Evolutionary conservation across 2,888 invertebrate genomes (phyloP).

Genomic region (Nezara viridula): DNA sequence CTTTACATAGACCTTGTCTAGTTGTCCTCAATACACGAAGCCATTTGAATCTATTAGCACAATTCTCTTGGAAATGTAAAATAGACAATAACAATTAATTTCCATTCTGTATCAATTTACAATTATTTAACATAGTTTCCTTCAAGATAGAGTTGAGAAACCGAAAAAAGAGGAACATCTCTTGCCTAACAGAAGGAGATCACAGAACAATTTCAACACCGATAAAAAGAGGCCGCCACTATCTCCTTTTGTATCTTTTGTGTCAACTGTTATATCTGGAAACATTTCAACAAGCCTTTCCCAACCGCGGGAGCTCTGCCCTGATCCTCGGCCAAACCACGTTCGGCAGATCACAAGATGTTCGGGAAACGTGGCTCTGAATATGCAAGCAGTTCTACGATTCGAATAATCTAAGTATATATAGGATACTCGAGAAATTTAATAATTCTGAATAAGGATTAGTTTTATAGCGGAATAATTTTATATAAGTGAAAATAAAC

Average conservation of each 20-base stretch:
- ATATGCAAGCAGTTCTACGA: not conserved
- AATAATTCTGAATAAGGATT: not conserved
- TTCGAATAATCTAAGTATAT: not conserved
- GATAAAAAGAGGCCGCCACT: slow-evolving; percentile 5
- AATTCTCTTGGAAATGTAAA: not conserved
- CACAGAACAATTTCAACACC: not conserved
- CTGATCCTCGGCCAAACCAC: not conserved
- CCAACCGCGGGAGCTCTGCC: not conserved
- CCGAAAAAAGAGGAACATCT: slow-evolving; percentile 1
- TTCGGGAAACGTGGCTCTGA: not conserved
- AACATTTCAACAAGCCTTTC: slow-evolving; percentile 11
- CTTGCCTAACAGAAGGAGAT: not conserved
- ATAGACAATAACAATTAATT: not conserved
- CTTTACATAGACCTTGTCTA: not conserved
- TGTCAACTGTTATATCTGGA: slow-evolving; percentile 22
- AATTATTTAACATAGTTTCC: not conserved
- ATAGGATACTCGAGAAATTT: not conserved
- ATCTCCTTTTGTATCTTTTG: not conserved
- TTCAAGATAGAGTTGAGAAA: not conserved
- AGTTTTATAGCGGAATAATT: too few species aligned
- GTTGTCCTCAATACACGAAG: not conserved
- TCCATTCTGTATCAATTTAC: not conserved
- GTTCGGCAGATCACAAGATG: not conserved
- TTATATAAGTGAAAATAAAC: too few species aligned
- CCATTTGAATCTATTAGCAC: not conserved